A percentile compares a stretch with the other conserved stretches of the same genome.
These are phyloP conservation scores for Berghia stephanieae DNA, from an alignment of 1,140 invertebrate species.

Conservation along the genomic window DNA sequence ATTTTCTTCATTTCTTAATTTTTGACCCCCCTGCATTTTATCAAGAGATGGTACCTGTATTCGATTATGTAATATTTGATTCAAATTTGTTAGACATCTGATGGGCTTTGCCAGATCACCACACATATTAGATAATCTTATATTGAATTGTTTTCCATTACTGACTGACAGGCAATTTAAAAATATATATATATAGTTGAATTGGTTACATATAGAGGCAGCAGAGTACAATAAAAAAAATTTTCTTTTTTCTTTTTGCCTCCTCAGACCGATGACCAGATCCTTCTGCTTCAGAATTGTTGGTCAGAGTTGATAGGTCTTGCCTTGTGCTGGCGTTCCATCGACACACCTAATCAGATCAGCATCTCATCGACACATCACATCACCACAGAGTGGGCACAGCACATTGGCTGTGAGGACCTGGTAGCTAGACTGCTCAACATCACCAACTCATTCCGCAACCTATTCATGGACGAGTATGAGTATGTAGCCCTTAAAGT, in stretches of 20 bases:
- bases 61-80: too few relatives aligned
- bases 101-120: too few relatives aligned
- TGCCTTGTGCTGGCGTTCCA: conserved; percentile 64
- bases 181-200: background rate
- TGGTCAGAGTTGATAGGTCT: conserved; percentile 96
- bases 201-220: too few relatives aligned
- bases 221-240: background rate
- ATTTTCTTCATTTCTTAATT: too few relatives aligned
- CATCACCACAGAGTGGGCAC: conserved; percentile 80
- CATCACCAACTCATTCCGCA: conserved; percentile 89
- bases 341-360: conserved; percentile 66
- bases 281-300: conserved; percentile 93
- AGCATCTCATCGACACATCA: conserved; percentile 76
- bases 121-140: too few relatives aligned
- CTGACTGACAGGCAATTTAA: background rate
- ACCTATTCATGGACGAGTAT: conserved; percentile 91
- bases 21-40: too few relatives aligned
- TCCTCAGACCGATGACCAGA: conserved; percentile 92
- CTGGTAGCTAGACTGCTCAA: conserved; percentile 88
- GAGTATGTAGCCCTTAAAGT: conserved; percentile 97
- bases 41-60: too few relatives aligned
- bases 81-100: too few relatives aligned
- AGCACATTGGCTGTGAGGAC: conserved; percentile 71
- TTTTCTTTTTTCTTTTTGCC: conserved; percentile 19
- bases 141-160: too few relatives aligned